Conservation (phyloP, 2,797 vertebrate species). For the Esox lucius region DNA sequence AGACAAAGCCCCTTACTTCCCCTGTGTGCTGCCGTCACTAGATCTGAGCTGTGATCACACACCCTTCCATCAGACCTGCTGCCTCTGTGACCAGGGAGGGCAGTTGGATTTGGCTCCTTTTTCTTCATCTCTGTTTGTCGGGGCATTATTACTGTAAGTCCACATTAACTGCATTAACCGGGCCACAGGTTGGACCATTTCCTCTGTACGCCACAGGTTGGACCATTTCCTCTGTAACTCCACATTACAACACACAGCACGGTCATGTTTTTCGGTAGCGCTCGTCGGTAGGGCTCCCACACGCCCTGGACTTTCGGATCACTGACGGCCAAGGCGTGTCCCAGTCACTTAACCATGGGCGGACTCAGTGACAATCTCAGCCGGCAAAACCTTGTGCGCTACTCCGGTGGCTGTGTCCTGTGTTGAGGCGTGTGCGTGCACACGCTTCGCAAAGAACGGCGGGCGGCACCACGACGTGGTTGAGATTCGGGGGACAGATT, state of each 20-base stretch:
- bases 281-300: neutral
- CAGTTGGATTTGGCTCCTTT: constrained; percentile 4
- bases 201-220: too few relatives aligned
- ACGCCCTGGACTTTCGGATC: too few relatives aligned
- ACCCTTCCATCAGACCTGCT: constrained; percentile 7
- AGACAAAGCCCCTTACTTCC: constrained; percentile 24
- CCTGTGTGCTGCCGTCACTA: constrained; percentile 27
- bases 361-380: neutral
- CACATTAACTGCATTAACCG: too few relatives aligned
- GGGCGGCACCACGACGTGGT: neutral
- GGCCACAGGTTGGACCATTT: too few relatives aligned
- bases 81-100: constrained; percentile 6
- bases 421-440: neutral
- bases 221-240: too few relatives aligned
- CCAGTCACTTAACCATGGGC: neutral
- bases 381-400: neutral
- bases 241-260: too few relatives aligned
- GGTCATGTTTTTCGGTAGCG: neutral
- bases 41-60: constrained; percentile 37
- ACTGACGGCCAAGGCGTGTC: neutral
- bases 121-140: neutral
- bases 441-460: neutral
- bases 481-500: neutral
- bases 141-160: too few relatives aligned
- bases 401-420: neutral